Percentiles rank a stretch among this genome's conserved stretches.
phyloP scores from a whole-genome alignment of 2,888 invertebrate genomes.

The Nomada fucata region DNA sequence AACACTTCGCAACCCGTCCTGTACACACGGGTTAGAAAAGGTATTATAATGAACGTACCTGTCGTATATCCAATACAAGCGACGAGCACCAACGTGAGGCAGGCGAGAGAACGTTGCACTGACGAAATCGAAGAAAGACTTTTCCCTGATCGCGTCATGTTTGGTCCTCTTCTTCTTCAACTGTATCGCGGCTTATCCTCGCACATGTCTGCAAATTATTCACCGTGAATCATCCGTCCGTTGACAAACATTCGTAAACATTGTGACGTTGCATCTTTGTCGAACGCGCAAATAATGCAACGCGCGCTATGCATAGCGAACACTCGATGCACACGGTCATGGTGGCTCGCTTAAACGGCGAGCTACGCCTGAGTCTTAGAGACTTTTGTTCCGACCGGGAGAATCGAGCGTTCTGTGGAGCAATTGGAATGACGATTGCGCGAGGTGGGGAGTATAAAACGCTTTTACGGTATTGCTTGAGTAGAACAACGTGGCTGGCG shows the following conservation, averaged over 20 bases:
- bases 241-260: constrained; percentile 16
- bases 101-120: constrained; percentile 8
- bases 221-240: constrained; percentile 52
- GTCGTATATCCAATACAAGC: constrained; percentile 25
- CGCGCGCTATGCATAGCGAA: neutral
- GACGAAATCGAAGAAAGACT: constrained; percentile 24
- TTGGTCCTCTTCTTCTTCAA: constrained; percentile 45
- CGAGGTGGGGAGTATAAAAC: constrained; percentile 2
- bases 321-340: constrained; percentile 5
- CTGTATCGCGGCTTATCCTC: constrained; percentile 56
- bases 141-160: constrained; percentile 55
- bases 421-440: constrained; percentile 6
- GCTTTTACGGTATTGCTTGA: constrained; percentile 2
- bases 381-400: constrained; percentile 11
- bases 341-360: constrained; percentile 8
- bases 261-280: constrained; percentile 51
- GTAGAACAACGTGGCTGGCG: neutral
- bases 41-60: constrained; percentile 45
- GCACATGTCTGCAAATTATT: constrained; percentile 68
- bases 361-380: neutral
- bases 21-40: neutral
- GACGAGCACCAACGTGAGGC: constrained; percentile 32
- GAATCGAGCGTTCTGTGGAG: constrained; percentile 4
- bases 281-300: constrained; percentile 30
- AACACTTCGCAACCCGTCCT: no score